These are phyloP conservation scores for Reticulitermes speratus DNA, from an alignment of 1,140 invertebrate genomes.

Conservation along the genomic window DNA sequence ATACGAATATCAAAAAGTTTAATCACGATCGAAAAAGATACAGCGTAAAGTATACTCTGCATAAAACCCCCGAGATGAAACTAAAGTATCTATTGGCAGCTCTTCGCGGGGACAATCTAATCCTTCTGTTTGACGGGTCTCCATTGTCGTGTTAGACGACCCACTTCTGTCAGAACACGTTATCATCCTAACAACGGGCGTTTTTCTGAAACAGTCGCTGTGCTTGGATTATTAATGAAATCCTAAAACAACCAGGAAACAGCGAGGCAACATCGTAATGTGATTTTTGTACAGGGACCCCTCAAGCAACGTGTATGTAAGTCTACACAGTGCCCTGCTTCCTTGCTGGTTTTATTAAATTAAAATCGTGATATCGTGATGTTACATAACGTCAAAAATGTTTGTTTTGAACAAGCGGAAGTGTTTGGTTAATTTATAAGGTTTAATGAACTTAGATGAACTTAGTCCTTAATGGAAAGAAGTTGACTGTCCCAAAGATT, in stretches of 20 bases:
- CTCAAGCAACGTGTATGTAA: background rate
- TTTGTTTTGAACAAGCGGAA: background rate
- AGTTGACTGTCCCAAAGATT: background rate
- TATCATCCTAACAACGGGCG: background rate
- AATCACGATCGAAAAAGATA: too few species aligned
- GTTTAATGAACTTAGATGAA: background rate
- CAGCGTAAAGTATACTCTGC: too few species aligned
- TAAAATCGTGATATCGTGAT: background rate
- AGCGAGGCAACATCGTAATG: background rate
- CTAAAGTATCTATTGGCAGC: too few species aligned
- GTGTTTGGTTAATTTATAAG: background rate
- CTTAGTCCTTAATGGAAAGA: background rate
- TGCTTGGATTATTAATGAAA: background rate
- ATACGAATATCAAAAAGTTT: too few species aligned
- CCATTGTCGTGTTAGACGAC: background rate
- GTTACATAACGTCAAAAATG: background rate
- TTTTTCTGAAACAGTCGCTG: background rate
- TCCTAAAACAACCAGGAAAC: slow-evolving; percentile 1
- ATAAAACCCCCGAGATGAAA: too few species aligned
- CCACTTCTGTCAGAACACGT: background rate
- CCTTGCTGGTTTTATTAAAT: background rate
- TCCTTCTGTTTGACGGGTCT: background rate
- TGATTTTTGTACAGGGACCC: background rate
- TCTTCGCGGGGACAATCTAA: background rate
- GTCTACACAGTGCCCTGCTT: background rate